These are phyloP conservation scores for Asarcornis scutulata DNA, from an alignment of 2,113 vertebrate species.

Conservation along the genomic window DNA sequence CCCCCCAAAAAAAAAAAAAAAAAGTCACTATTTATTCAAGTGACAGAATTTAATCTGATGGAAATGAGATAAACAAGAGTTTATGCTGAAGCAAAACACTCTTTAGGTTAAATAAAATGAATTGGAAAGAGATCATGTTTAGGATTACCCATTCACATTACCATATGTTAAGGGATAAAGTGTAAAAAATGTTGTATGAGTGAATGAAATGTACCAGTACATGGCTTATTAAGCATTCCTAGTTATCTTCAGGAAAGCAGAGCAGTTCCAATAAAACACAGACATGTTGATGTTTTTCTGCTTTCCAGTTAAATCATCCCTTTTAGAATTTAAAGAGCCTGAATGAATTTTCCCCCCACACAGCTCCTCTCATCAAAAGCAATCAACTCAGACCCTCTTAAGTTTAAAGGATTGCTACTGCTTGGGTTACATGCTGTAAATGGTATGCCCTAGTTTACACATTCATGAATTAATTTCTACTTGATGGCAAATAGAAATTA, in stretches of 20 bases:
- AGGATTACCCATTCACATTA: not conserved
- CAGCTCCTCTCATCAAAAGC: not conserved
- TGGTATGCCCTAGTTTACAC: not conserved
- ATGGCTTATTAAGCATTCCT: not conserved
- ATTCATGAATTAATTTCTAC: not conserved
- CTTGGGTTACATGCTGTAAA: not conserved
- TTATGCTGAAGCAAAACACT: not conserved
- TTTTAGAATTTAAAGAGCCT: not conserved
- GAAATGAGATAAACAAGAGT: not conserved
- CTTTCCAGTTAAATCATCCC: not conserved
- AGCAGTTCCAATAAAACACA: not conserved
- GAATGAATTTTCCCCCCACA: not conserved
- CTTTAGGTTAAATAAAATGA: not conserved
- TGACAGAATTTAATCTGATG: not conserved
- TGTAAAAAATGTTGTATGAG: not conserved
- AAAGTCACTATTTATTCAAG: not conserved
- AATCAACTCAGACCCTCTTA: not conserved
- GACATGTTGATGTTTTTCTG: not conserved
- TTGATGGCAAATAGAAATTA: not conserved
- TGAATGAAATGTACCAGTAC: not conserved
- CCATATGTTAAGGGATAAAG: not conserved
- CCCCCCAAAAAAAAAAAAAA: not conserved
- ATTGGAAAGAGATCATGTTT: not conserved
- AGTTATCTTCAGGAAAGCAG: not conserved
- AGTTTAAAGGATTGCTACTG: not conserved